Conservation (phyloP, 2,888 invertebrate species). For the Melieria omissa region DNA sequence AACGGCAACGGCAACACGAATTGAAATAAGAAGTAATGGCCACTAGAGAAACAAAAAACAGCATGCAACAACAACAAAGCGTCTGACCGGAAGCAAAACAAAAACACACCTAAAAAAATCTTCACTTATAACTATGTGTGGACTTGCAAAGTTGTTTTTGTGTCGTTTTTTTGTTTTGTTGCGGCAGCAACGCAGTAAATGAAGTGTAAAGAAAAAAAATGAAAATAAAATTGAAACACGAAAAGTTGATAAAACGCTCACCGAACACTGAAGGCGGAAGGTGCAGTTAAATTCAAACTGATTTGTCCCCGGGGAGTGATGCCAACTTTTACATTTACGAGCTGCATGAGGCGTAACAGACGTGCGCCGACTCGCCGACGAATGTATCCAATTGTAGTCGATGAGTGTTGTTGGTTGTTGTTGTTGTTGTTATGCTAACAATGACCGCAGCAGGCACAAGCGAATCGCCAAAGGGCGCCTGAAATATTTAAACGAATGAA, state of each 20-base stretch:
- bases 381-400: neutral
- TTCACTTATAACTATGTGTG: constrained; percentile 21
- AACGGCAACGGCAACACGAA: constrained; percentile 36
- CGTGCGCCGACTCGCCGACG: neutral
- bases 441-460: neutral
- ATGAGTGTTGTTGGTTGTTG: neutral
- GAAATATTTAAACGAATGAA: neutral
- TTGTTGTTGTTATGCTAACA: too few species aligned
- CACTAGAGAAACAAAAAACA: neutral
- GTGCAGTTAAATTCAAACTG: constrained; percentile 42
- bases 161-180: too few species aligned
- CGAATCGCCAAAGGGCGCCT: neutral
- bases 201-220: neutral
- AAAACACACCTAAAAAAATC: constrained; percentile 28
- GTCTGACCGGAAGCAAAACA: neutral
- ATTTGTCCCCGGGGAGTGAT: constrained; percentile 45
- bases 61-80: neutral
- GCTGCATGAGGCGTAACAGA: neutral
- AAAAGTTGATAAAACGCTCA: neutral
- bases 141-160: too few species aligned
- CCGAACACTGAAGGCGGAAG: constrained; percentile 21
- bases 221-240: neutral
- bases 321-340: constrained; percentile 40
- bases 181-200: neutral
- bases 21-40: constrained; percentile 21